Evolutionary conservation across 2,113 vertebrate species (phyloP).

Genomic region (Egretta garzetta): DNA sequence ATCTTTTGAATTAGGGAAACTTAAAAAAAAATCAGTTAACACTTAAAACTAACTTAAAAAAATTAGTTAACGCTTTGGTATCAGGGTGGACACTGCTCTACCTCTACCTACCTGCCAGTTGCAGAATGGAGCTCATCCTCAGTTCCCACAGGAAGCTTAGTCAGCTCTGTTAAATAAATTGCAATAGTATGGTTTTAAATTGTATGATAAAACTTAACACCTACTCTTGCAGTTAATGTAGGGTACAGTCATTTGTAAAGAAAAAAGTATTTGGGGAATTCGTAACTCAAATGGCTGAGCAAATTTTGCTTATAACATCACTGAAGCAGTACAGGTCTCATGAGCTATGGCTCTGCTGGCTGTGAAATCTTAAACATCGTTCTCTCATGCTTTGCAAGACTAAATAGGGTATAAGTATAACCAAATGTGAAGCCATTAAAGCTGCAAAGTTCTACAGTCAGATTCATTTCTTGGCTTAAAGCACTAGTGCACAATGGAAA

Average conservation of each 20-base stretch:
- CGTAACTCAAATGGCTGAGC: background rate
- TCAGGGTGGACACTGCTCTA: background rate
- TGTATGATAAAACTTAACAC: background rate
- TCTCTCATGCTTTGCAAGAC: background rate
- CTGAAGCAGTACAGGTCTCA: background rate
- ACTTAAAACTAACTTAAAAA: background rate
- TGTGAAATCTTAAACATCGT: background rate
- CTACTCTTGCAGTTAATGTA: background rate
- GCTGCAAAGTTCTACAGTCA: background rate
- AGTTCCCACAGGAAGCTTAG: background rate
- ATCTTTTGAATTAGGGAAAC: background rate
- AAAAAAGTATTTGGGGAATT: background rate
- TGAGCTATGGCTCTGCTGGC: background rate
- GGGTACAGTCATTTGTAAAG: background rate
- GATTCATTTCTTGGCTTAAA: background rate
- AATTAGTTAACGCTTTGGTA: background rate
- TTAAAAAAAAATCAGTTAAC: background rate
- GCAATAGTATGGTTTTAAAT: background rate
- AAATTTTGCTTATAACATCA: background rate
- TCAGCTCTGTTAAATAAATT: background rate
- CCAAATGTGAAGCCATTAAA: background rate
- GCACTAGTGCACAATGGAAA: background rate
- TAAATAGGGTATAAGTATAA: background rate
- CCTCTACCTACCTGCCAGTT: background rate
- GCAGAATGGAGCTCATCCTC: background rate